These are phyloP conservation scores for Peucedramus taeniatus DNA, from an alignment of 2,113 vertebrate genomes.

Conservation along the genomic window DNA sequence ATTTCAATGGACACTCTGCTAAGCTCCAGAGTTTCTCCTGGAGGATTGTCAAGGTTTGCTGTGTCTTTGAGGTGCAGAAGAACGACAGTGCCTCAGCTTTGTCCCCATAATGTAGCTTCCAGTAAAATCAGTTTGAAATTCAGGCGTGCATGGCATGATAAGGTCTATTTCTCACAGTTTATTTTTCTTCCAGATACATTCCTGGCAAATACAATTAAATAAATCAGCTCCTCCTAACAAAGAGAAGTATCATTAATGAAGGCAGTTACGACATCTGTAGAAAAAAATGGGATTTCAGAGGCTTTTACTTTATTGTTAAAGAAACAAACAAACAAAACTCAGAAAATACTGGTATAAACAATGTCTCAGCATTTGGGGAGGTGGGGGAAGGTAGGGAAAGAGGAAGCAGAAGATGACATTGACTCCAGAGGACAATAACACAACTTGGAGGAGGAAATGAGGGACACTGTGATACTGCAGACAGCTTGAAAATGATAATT, in stretches of 20 bases:
- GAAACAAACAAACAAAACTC: not conserved
- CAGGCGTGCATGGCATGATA: not conserved
- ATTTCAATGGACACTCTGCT: not conserved
- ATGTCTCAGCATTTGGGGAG: not conserved
- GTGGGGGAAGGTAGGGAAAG: not conserved
- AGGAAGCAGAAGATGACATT: not conserved
- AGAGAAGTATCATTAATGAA: slow-evolving; percentile 12
- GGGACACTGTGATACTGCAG: not conserved
- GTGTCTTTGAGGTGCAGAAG: slow-evolving; percentile 6
- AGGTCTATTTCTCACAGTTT: not conserved
- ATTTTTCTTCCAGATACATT: not conserved
- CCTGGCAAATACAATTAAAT: slow-evolving; percentile 33
- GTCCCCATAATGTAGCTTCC: slow-evolving; percentile 24
- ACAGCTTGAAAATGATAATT: not conserved
- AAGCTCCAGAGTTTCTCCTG: not conserved
- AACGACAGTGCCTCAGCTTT: not conserved
- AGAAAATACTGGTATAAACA: not conserved
- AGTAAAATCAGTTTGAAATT: slow-evolving; percentile 20
- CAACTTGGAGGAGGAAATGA: not conserved
- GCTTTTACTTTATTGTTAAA: not conserved
- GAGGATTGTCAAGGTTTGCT: not conserved
- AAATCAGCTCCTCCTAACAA: not conserved
- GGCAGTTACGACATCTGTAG: not conserved
- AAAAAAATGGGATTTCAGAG: not conserved
- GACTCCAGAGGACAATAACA: not conserved